Evolutionary conservation across 1,140 invertebrate genomes (phyloP).

Genomic region (Gonatopus flavifemur): DNA sequence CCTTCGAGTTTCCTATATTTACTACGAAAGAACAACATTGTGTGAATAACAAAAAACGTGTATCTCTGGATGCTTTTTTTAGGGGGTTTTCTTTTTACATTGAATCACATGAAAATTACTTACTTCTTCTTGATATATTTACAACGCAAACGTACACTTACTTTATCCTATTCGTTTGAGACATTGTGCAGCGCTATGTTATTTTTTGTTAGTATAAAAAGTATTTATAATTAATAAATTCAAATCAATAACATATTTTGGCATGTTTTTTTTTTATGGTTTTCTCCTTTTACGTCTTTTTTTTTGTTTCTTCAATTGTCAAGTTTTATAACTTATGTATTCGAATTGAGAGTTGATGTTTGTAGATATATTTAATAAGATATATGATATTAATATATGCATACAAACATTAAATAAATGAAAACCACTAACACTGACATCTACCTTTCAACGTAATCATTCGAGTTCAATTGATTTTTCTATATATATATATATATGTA

Average conservation of each 20-base stretch:
- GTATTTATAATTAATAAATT: neutral
- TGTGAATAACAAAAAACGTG: too few species aligned
- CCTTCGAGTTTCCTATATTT: neutral
- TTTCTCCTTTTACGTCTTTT: constrained; percentile 6
- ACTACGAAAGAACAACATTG: constrained; percentile 1
- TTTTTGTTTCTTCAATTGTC: constrained; percentile 12
- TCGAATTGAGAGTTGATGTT: constrained; percentile 23
- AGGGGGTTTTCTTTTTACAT: too few species aligned
- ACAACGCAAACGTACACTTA: neutral
- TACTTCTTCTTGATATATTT: too few species aligned
- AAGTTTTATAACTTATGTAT: too few species aligned
- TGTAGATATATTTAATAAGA: constrained; percentile 30
- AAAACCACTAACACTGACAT: constrained; percentile 36
- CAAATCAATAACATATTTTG: too few species aligned
- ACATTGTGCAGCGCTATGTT: neutral
- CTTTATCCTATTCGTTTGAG: neutral
- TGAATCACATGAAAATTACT: neutral
- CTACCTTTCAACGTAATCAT: constrained; percentile 18
- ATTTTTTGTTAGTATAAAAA: neutral
- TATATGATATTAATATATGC: constrained; percentile 30
- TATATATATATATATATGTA: constrained; percentile 29
- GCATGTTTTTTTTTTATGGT: neutral
- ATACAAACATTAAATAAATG: constrained; percentile 12
- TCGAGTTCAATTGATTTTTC: constrained; percentile 32
- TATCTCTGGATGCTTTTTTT: too few species aligned